phyloP scores from a whole-genome alignment of 2,888 invertebrate genomes.

The Ophioninae sp. region DNA sequence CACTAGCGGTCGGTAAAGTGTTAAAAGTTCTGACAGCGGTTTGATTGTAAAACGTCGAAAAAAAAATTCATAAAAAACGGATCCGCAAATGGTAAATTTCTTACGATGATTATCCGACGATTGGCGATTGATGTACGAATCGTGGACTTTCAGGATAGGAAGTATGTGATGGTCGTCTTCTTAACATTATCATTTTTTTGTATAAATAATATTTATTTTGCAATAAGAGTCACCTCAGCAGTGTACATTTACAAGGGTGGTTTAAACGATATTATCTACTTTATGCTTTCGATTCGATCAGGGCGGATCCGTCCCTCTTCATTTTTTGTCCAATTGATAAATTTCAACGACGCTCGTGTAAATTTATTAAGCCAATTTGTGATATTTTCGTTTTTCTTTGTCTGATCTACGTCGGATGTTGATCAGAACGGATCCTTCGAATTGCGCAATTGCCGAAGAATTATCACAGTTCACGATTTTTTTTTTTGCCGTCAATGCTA shows the following conservation, averaged over 20 bases:
- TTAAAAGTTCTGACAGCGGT: too few relatives aligned
- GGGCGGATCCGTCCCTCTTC: slow-evolving; percentile 53
- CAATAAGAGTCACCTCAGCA: slow-evolving; percentile 71
- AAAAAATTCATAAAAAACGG: too few relatives aligned
- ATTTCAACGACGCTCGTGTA: slow-evolving; percentile 6
- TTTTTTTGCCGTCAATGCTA: slow-evolving; percentile 71
- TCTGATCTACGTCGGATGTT: slow-evolving; percentile 15
- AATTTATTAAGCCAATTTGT: slow-evolving; percentile 16
- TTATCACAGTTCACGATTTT: slow-evolving; percentile 78
- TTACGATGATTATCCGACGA: too few relatives aligned
- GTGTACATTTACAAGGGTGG: slow-evolving; percentile 72
- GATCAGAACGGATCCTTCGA: slow-evolving; percentile 59
- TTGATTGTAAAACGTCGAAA: too few relatives aligned
- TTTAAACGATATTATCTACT: slow-evolving; percentile 68
- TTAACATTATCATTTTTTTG: slow-evolving; percentile 47
- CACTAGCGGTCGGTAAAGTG: too few relatives aligned
- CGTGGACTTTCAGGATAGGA: neutral
- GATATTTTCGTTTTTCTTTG: neutral
- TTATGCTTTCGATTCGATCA: slow-evolving; percentile 71
- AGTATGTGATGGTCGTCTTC: slow-evolving; percentile 8
- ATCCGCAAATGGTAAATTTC: too few relatives aligned
- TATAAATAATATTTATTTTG: slow-evolving; percentile 75
- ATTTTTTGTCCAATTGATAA: slow-evolving; percentile 29
- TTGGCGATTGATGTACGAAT: neutral
- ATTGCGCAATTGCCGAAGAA: slow-evolving; percentile 75